Percentiles rank a stretch among this genome's conserved stretches.
Evolutionary conservation across 2,113 vertebrate genomes (phyloP).

Genomic region (Pomatostomus ruficeps): DNA sequence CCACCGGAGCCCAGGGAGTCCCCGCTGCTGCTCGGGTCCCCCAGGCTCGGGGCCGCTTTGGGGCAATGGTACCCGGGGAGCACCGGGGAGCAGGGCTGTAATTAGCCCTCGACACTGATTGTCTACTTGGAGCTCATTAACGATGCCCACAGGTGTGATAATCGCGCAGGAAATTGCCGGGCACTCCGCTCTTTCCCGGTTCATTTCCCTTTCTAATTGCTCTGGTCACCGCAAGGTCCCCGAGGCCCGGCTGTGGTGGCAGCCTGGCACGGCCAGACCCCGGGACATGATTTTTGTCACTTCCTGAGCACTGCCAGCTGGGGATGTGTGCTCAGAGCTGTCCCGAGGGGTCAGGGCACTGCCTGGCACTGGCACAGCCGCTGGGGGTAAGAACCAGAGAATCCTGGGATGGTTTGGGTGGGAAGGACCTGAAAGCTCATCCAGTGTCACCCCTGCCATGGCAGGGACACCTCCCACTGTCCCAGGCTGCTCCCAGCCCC

Average conservation of each 20-base stretch:
- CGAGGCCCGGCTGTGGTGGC: neutral
- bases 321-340: neutral
- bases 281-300: accelerated
- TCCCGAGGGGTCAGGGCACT: neutral
- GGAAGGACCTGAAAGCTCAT: accelerated
- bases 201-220: neutral
- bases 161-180: neutral
- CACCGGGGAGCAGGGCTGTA: neutral
- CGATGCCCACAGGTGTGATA: neutral
- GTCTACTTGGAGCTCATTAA: neutral
- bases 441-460: neutral
- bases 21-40: accelerated
- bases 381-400: neutral
- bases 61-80: neutral
- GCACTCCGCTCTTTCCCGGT: neutral
- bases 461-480: neutral
- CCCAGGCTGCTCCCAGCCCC: neutral
- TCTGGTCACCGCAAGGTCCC: neutral
- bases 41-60: accelerated
- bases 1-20: too few species aligned
- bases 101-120: neutral
- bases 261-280: neutral
- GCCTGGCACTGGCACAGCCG: neutral
- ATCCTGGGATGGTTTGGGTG: neutral
- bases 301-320: neutral